Conservation (phyloP, 1,140 invertebrate species). For the Lineus longissimus region DNA sequence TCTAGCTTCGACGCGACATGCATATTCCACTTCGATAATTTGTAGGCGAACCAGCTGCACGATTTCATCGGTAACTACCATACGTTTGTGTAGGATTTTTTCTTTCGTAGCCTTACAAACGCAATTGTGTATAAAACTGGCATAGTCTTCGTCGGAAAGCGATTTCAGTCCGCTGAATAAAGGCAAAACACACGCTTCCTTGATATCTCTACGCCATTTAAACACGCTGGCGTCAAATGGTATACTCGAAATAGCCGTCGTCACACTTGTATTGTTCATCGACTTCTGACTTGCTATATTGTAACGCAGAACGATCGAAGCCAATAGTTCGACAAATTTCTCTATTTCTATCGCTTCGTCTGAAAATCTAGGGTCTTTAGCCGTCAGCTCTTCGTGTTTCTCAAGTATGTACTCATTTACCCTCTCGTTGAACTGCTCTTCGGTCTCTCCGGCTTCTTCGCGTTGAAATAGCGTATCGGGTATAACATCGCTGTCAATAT, state of each 20-base stretch:
- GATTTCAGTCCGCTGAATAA: background rate
- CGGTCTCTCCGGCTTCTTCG: background rate
- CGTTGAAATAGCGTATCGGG: background rate
- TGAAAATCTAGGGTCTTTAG: background rate
- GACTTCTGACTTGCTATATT: background rate
- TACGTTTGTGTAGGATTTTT: background rate
- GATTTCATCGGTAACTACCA: background rate
- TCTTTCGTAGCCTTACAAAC: background rate
- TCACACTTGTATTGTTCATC: no score
- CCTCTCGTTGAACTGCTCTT: background rate
- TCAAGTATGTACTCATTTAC: background rate
- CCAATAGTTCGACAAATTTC: background rate
- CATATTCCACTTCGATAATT: background rate
- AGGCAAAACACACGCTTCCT: background rate
- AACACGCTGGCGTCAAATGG: background rate
- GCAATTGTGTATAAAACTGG: background rate
- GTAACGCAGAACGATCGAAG: background rate
- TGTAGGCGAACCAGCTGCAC: background rate
- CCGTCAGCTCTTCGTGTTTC: background rate
- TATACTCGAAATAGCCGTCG: background rate
- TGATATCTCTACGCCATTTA: background rate
- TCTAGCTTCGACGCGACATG: background rate
- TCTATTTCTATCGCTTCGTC: background rate
- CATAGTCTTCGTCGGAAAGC: background rate
- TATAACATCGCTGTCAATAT: background rate